These are phyloP conservation scores for Cavia porcellus DNA, from an alignment of 2,113 vertebrate species.

Conservation along the genomic window DNA sequence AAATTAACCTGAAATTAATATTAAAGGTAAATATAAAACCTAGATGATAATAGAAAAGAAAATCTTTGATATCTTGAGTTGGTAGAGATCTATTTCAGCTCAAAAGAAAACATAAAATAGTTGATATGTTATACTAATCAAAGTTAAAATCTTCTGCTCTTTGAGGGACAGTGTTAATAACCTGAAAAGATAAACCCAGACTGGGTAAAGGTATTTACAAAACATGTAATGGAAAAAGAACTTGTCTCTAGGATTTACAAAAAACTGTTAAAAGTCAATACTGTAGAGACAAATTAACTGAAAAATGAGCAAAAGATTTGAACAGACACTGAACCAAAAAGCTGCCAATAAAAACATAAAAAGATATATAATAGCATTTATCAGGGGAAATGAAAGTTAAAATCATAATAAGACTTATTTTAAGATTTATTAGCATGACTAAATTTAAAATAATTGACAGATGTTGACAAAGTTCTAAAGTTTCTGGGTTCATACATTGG, in stretches of 20 bases:
- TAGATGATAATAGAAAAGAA: not conserved
- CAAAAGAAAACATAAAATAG: not conserved
- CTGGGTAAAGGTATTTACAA: not conserved
- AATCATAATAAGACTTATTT: not conserved
- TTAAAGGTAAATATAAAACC: not conserved
- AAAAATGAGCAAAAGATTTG: not conserved
- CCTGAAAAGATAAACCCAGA: not conserved
- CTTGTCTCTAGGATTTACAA: not conserved
- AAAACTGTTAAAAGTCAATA: not conserved
- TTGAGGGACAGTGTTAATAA: not conserved
- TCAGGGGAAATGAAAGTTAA: not conserved
- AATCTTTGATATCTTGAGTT: not conserved
- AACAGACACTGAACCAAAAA: not conserved
- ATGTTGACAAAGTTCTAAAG: not conserved
- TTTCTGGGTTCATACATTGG: not conserved
- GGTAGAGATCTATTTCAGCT: not conserved
- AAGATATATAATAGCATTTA: not conserved
- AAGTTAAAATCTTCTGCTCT: not conserved
- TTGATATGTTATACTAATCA: not conserved
- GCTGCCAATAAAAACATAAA: not conserved
- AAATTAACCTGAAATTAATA: not conserved
- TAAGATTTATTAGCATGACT: not conserved
- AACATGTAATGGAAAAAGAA: not conserved
- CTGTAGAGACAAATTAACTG: not conserved
- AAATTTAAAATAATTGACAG: not conserved